phyloP scores from a whole-genome alignment of 1,140 invertebrate species.

The Zaprionus lachaisei region DNA sequence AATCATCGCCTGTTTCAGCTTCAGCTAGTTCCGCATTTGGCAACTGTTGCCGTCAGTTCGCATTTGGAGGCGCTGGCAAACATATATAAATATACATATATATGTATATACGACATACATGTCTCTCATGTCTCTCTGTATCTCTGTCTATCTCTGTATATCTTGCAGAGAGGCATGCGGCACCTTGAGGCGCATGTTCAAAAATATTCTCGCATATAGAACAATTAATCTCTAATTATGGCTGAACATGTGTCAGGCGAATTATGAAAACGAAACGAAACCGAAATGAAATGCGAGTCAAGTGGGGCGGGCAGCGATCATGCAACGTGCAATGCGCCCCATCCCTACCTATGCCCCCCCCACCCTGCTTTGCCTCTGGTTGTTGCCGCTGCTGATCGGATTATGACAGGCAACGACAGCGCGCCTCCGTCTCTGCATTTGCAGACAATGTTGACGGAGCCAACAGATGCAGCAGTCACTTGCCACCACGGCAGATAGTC shows the following conservation, averaged over 20 bases:
- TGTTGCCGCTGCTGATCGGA: constrained; percentile 64
- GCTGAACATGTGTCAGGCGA: constrained; percentile 79
- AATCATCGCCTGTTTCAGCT: constrained; percentile 24
- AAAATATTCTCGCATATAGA: constrained; percentile 77
- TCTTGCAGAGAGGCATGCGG: too few relatives aligned
- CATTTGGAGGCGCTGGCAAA: constrained; percentile 26
- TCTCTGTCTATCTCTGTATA: background rate
- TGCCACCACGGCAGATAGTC: too few relatives aligned
- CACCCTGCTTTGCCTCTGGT: background rate
- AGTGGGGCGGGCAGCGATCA: constrained; percentile 22
- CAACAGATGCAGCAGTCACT: constrained; percentile 67
- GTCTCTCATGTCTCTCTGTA: too few relatives aligned
- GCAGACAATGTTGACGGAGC: constrained; percentile 62
- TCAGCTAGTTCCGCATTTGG: constrained; percentile 57
- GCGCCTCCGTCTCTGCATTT: constrained; percentile 31
- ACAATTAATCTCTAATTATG: constrained; percentile 83
- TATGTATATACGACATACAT: background rate
- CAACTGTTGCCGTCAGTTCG: constrained; percentile 72
- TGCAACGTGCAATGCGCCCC: constrained; percentile 41
- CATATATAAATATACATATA: too few relatives aligned
- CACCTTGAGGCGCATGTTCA: constrained; percentile 56
- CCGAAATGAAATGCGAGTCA: constrained; percentile 36
- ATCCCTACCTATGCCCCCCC: background rate
- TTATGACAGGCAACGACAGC: constrained; percentile 79
- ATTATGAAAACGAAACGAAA: constrained; percentile 67